phyloP scores from a whole-genome alignment of 2,797 vertebrate genomes.

The Hyperoplus lanceolatus region DNA sequence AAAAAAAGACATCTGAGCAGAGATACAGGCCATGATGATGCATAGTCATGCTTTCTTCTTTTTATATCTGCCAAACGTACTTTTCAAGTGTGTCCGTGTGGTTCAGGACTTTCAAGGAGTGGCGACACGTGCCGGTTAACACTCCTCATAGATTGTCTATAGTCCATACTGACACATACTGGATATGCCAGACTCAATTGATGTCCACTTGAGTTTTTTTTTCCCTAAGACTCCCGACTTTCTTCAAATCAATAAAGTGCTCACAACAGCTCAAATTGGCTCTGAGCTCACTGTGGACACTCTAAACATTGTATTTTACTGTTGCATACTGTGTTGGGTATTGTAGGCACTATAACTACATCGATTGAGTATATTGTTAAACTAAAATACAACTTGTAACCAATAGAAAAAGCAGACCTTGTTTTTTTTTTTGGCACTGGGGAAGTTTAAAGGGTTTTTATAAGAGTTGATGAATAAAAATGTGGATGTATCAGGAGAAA shows the following conservation, averaged over 20 bases:
- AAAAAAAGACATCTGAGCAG: background rate
- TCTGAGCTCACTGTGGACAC: background rate
- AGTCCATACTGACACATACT: background rate
- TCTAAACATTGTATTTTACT: background rate
- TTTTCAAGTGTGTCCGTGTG: background rate
- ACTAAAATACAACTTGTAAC: background rate
- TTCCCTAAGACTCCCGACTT: background rate
- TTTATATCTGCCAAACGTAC: background rate
- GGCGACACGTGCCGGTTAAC: background rate
- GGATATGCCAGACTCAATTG: background rate
- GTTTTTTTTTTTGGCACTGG: background rate
- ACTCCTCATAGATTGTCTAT: background rate
- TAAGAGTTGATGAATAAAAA: background rate
- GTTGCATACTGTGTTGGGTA: background rate
- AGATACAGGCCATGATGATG: constrained; percentile 1
- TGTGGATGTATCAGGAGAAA: background rate
- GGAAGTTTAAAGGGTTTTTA: background rate
- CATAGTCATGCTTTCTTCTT: background rate
- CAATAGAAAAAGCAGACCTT: too few species aligned
- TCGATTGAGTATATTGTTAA: background rate
- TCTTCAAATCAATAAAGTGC: background rate
- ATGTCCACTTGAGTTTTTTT: constrained; percentile 2
- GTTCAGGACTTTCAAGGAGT: background rate
- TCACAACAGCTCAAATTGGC: background rate
- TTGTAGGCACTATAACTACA: background rate